phyloP scores from a whole-genome alignment of 1,140 invertebrate species.

The Lepidostoma basale region DNA sequence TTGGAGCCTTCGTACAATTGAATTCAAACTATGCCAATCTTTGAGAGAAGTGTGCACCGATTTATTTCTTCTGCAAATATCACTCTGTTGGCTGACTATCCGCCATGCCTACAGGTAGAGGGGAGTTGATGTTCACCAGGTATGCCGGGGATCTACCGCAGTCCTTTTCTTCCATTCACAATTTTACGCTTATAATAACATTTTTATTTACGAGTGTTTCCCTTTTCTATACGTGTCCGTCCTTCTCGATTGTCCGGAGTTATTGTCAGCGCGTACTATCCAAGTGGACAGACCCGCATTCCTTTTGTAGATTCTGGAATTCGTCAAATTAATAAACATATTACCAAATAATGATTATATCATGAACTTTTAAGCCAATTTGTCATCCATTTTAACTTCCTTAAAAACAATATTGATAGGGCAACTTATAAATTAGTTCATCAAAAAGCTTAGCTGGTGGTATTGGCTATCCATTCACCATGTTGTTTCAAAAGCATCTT shows the following conservation, averaged over 20 bases:
- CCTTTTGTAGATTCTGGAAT: no score
- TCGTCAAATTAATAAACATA: no score
- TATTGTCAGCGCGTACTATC: background rate
- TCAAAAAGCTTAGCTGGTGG: no score
- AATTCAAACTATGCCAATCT: no score
- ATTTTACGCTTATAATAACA: conserved; percentile 46
- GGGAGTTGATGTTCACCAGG: conserved; percentile 36
- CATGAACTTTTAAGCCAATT: no score
- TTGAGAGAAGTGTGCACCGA: background rate
- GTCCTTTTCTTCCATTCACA: conserved; percentile 40
- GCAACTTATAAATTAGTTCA: no score
- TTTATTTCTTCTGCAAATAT: background rate
- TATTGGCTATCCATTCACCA: no score
- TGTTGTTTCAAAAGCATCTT: no score
- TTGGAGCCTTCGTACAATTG: no score
- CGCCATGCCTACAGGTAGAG: background rate
- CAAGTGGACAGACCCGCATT: background rate
- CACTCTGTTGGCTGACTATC: background rate
- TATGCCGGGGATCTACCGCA: conserved; percentile 38
- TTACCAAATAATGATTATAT: no score
- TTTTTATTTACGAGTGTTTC: conserved; percentile 44
- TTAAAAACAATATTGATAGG: no score
- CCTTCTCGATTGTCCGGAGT: background rate
- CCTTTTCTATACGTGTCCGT: conserved; percentile 25
- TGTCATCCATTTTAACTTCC: no score